These are phyloP conservation scores for Plagodis dolabraria DNA, from an alignment of 2,888 invertebrate species.

Conservation along the genomic window DNA sequence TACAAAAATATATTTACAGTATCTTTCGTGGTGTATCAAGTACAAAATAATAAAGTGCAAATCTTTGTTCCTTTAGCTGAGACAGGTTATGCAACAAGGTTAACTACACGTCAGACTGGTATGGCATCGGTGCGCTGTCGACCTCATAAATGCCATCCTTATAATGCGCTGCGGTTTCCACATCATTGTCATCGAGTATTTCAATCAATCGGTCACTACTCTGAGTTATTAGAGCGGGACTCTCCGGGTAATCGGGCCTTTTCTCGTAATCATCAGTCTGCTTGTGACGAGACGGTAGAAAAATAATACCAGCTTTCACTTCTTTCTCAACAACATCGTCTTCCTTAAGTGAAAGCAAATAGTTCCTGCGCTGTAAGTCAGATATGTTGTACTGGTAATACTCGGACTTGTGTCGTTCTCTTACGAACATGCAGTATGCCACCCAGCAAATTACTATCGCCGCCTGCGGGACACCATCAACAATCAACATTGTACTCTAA, in stretches of 20 bases:
- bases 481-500: not conserved
- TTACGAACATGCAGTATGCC: conserved; percentile 75
- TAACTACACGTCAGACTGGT: conserved; percentile 63
- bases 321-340: conserved; percentile 48
- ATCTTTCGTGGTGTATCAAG: not conserved
- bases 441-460: conserved; percentile 67
- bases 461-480: conserved; percentile 54
- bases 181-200: conserved; percentile 55
- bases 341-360: conserved; percentile 50
- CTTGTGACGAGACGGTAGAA: conserved; percentile 65
- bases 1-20: not conserved
- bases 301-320: conserved; percentile 64
- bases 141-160: conserved; percentile 67
- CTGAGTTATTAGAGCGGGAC: conserved; percentile 53
- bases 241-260: conserved; percentile 76
- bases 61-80: conserved; percentile 4
- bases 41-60: conserved; percentile 9
- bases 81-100: conserved; percentile 21
- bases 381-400: conserved; percentile 63
- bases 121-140: conserved; percentile 49
- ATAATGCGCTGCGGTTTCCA: conserved; percentile 52
- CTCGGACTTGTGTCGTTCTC: conserved; percentile 70
- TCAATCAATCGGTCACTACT: conserved; percentile 65
- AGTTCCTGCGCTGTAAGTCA: conserved; percentile 61
- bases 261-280: conserved; percentile 62